A percentile compares a stretch with the other conserved stretches of the same genome.
Evolutionary conservation across 2,797 vertebrate species (phyloP).

Genomic region (Alca torda): DNA sequence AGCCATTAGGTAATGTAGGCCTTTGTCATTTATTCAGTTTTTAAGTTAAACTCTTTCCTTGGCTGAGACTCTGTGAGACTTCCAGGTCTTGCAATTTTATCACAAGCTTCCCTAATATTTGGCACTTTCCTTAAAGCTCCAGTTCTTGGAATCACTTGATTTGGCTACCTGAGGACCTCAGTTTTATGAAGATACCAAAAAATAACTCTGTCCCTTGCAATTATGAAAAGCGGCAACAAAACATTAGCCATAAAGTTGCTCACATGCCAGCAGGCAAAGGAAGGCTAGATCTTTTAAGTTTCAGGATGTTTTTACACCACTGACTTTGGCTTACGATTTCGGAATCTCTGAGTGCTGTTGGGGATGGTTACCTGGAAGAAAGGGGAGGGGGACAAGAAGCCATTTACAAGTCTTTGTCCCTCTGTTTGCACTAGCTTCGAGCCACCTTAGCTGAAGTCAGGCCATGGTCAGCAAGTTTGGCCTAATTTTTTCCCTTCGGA

Average conservation of each 20-base stretch:
- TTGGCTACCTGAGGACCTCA: neutral
- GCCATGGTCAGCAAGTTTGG: neutral
- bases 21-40: conserved; percentile 39
- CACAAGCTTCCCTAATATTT: neutral
- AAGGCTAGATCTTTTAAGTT: neutral
- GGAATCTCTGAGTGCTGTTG: neutral
- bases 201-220: neutral
- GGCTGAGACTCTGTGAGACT: neutral
- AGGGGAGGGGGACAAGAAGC: neutral
- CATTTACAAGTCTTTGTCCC: neutral
- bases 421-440: neutral
- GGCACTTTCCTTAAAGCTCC: neutral
- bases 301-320: neutral
- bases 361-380: neutral
- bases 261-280: neutral
- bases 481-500: neutral
- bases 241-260: neutral
- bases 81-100: neutral
- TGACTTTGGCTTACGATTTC: neutral
- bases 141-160: neutral
- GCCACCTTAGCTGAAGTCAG: neutral
- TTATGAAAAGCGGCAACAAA: neutral
- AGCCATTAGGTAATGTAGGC: conserved; percentile 20
- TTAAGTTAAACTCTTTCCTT: neutral
- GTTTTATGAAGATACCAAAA: neutral